phyloP scores from a whole-genome alignment of 2,113 vertebrate genomes.

The Phalacrocorax aristotelis region DNA sequence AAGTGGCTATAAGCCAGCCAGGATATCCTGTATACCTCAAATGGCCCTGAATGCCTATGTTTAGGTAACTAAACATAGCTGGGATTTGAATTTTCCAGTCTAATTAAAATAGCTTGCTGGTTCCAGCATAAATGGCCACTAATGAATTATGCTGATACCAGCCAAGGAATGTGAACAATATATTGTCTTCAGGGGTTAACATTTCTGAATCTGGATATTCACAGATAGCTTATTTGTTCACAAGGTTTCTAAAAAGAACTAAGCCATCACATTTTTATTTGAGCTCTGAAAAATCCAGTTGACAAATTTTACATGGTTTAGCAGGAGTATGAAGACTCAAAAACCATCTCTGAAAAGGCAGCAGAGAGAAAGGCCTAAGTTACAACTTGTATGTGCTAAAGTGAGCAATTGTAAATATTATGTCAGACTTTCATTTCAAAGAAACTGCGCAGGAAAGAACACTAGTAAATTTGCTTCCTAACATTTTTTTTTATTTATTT shows the following conservation, averaged over 20 bases:
- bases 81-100: neutral
- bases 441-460: neutral
- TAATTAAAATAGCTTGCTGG: neutral
- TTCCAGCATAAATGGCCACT: neutral
- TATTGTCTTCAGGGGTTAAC: neutral
- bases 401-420: neutral
- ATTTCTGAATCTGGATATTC: neutral
- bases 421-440: neutral
- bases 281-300: neutral
- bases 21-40: neutral
- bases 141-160: neutral
- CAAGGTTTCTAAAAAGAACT: neutral
- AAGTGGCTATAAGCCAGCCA: neutral
- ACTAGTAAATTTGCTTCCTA: neutral
- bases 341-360: neutral
- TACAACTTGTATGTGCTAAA: neutral
- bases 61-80: neutral
- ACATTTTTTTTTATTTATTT: neutral
- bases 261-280: neutral
- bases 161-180: neutral
- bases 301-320: neutral
- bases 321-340: neutral
- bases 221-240: neutral
- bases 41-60: neutral
- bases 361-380: neutral